These are phyloP conservation scores for Podocnemis expansa DNA, from an alignment of 2,113 vertebrate genomes.

Conservation along the genomic window DNA sequence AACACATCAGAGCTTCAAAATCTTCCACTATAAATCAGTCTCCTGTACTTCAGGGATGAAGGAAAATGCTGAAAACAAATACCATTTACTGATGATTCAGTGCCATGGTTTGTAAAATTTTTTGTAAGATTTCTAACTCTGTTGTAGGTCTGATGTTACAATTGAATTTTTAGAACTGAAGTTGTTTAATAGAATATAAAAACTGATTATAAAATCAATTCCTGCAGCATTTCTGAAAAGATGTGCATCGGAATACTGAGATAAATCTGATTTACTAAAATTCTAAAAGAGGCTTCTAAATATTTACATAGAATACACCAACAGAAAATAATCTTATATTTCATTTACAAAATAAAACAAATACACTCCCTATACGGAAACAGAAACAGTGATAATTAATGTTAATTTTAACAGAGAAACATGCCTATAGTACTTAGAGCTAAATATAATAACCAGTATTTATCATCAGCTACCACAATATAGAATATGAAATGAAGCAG, in stretches of 20 bases:
- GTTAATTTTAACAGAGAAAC: background rate
- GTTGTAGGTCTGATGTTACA: background rate
- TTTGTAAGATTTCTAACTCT: background rate
- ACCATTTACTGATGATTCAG: background rate
- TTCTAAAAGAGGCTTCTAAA: background rate
- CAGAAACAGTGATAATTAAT: background rate
- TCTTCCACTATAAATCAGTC: background rate
- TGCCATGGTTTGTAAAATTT: background rate
- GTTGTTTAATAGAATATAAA: background rate
- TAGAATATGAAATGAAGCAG: background rate
- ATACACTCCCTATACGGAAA: background rate
- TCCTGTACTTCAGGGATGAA: background rate
- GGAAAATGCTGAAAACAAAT: background rate
- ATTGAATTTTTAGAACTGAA: background rate
- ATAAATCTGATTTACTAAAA: background rate
- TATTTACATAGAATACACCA: background rate
- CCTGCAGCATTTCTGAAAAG: background rate
- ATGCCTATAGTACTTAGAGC: background rate
- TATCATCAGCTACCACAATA: background rate
- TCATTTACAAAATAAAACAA: background rate
- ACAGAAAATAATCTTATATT: background rate
- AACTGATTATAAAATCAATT: background rate
- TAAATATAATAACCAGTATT: background rate
- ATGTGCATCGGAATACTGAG: background rate
- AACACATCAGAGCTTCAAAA: background rate